Evolutionary conservation across 2,888 invertebrate genomes (phyloP).

Genomic region (Leptinotarsa juncta): DNA sequence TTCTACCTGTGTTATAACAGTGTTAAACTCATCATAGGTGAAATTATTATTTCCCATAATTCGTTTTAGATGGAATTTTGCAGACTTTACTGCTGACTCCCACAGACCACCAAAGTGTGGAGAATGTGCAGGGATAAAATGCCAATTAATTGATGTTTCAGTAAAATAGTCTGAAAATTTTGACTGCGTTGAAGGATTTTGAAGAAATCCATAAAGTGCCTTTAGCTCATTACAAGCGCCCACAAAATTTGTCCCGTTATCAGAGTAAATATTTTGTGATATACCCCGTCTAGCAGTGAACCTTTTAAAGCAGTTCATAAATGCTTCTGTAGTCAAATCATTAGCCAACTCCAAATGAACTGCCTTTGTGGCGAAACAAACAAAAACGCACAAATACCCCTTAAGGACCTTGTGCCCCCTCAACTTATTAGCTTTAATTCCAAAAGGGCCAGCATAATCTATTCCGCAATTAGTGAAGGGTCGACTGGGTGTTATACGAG

Average conservation of each 20-base stretch:
- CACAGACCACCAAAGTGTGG: constrained; percentile 28
- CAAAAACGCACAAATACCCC: constrained; percentile 23
- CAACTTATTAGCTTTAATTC: constrained; percentile 9
- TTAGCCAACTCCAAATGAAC: constrained; percentile 26
- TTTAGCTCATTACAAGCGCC: constrained; percentile 24
- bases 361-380: constrained; percentile 32
- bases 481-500: constrained; percentile 15
- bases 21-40: constrained; percentile 29
- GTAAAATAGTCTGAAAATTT: constrained; percentile 16
- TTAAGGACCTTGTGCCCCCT: constrained; percentile 19
- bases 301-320: constrained; percentile 31
- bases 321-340: constrained; percentile 33
- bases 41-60: constrained; percentile 22
- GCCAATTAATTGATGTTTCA: constrained; percentile 12
- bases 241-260: constrained; percentile 32
- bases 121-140: constrained; percentile 23
- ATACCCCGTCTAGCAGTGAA: constrained; percentile 32
- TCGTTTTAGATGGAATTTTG: constrained; percentile 24
- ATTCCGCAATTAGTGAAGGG: constrained; percentile 13
- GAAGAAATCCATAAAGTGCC: constrained; percentile 8
- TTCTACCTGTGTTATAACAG: constrained; percentile 22
- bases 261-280: constrained; percentile 26
- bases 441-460: constrained; percentile 16
- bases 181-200: neutral
- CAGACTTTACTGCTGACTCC: constrained; percentile 26